Evolutionary conservation across 2,888 invertebrate species (phyloP).

Genomic region (Sialis fuliginosa): DNA sequence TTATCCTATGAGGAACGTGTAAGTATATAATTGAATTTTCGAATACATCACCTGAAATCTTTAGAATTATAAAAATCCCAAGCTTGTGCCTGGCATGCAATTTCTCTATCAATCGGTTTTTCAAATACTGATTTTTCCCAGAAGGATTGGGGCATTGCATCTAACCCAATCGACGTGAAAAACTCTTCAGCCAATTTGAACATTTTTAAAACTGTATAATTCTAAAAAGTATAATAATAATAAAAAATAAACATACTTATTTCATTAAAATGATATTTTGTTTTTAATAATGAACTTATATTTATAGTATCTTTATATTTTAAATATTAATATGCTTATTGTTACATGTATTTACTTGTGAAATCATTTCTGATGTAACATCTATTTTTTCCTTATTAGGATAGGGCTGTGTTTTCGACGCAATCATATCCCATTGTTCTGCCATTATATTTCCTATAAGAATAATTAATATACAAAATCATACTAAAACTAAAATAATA

Average conservation of each 20-base stretch:
- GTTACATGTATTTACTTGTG: neutral
- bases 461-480: too few relatives aligned
- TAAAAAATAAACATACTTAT: too few relatives aligned
- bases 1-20: conserved; percentile 36
- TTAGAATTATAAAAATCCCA: conserved; percentile 72
- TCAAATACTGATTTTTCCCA: conserved; percentile 76
- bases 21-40: too few relatives aligned
- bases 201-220: conserved; percentile 28
- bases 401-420: conserved; percentile 51
- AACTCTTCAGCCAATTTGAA: conserved; percentile 74
- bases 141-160: conserved; percentile 60
- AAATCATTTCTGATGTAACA: conserved; percentile 15
- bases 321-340: too few relatives aligned
- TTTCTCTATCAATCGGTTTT: conserved; percentile 46
- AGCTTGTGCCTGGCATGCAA: conserved; percentile 75
- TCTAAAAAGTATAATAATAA: neutral
- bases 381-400: conserved; percentile 51
- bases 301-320: too few relatives aligned
- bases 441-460: conserved; percentile 69
- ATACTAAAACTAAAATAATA: too few relatives aligned
- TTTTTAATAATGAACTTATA: too few relatives aligned
- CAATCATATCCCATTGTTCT: conserved; percentile 55
- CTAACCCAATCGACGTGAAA: conserved; percentile 66
- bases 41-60: conserved; percentile 51
- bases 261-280: too few relatives aligned